phyloP scores from a whole-genome alignment of 2,113 vertebrate genomes.

The Rana temporaria region DNA sequence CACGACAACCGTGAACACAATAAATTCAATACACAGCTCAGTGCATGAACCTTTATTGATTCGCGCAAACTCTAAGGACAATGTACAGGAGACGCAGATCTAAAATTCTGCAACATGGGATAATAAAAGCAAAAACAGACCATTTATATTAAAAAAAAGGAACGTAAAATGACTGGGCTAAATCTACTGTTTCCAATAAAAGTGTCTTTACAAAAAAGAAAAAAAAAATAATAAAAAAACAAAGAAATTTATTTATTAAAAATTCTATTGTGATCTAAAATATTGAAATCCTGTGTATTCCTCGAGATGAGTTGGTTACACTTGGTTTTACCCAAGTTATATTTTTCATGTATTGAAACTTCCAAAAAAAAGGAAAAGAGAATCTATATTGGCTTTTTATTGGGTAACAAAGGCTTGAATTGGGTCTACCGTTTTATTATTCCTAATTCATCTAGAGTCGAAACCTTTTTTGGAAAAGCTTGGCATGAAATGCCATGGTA shows the following conservation, averaged over 20 bases:
- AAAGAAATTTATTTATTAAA: constrained; percentile 99
- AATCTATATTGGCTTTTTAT: constrained; percentile 7
- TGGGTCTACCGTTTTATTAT: neutral
- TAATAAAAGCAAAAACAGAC: constrained; percentile 76
- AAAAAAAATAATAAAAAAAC: constrained; percentile 77
- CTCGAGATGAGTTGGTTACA: constrained; percentile 92
- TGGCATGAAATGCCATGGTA: constrained; percentile 86
- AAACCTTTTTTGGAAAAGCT: constrained; percentile 65
- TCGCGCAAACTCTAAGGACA: constrained; percentile 99
- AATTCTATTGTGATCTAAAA: constrained; percentile 98
- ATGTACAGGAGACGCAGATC: constrained; percentile 99
- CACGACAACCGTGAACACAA: constrained; percentile 90
- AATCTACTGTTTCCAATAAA: constrained; percentile 91
- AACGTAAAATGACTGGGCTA: constrained; percentile 92
- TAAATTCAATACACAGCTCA: constrained; percentile 99
- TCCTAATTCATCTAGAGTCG: constrained; percentile 17
- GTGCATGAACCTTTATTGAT: constrained; percentile 99
- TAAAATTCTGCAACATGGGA: constrained; percentile 79
- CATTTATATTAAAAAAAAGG: constrained; percentile 80
- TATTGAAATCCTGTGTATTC: constrained; percentile 92
- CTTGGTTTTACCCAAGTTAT: constrained; percentile 76
- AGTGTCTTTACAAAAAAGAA: constrained; percentile 98
- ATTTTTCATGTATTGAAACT: constrained; percentile 73
- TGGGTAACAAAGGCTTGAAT: neutral
- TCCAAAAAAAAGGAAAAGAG: neutral